These are phyloP conservation scores for Crotalus viridis DNA, from an alignment of 2,113 vertebrate species.

Conservation along the genomic window DNA sequence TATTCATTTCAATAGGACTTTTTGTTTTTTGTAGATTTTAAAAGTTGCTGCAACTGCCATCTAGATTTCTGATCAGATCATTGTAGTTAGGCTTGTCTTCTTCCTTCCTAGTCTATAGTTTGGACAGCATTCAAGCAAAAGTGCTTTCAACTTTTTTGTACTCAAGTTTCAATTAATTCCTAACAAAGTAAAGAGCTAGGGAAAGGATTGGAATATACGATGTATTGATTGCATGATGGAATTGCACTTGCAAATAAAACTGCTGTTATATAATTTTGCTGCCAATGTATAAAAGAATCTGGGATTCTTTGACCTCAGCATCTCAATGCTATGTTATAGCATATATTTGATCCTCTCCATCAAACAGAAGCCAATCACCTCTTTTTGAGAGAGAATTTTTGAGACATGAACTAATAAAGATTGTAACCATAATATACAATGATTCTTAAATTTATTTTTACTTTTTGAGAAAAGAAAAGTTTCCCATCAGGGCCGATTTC, in stretches of 20 bases:
- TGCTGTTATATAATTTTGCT: background rate
- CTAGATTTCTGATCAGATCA: background rate
- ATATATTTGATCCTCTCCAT: background rate
- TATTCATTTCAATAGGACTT: background rate
- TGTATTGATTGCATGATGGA: background rate
- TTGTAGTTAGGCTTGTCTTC: background rate
- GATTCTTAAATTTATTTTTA: constrained; percentile 11
- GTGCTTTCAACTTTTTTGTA: background rate
- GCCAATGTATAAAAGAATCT: background rate
- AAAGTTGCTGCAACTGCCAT: background rate
- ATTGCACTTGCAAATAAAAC: background rate
- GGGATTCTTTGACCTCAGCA: background rate
- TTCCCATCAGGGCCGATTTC: constrained; percentile 10
- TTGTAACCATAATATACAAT: background rate
- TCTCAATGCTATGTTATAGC: background rate
- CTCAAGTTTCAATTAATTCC: background rate
- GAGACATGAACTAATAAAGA: background rate
- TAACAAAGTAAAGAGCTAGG: background rate
- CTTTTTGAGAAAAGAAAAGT: background rate
- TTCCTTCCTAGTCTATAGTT: background rate
- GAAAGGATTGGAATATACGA: background rate
- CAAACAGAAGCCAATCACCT: constrained; percentile 1
- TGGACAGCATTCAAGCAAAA: background rate
- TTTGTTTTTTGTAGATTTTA: background rate
- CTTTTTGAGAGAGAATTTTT: constrained; percentile 1